A percentile compares a stretch with the other conserved stretches of the same genome.
These are phyloP conservation scores for Aurelia coerulea DNA, from an alignment of 30 jellyfish, hydroid and myxozoan genomes.

Conservation along the genomic window DNA sequence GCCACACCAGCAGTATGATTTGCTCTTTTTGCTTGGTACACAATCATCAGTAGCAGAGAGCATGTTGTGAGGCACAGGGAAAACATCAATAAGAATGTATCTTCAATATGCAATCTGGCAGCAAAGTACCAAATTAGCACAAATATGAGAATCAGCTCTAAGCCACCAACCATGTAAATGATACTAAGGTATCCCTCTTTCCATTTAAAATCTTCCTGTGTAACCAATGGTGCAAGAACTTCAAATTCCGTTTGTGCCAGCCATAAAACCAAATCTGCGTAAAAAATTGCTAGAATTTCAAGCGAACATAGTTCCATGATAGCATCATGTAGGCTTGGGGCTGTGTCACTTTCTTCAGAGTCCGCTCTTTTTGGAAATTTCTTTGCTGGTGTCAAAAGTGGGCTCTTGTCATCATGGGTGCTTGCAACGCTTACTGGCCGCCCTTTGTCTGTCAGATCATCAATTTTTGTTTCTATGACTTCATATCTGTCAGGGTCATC, in stretches of 20 bases:
- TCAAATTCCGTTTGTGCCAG: constrained; percentile 98
- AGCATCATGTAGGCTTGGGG: constrained; percentile 50
- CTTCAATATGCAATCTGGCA: constrained; percentile 63
- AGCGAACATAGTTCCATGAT: constrained; percentile 69
- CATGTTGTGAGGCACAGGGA: constrained; percentile 85
- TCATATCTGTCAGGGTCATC: constrained; percentile 38
- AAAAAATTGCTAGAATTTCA: constrained; percentile 83
- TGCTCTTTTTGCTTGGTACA: constrained; percentile 74
- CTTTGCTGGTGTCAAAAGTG: constrained; percentile 43
- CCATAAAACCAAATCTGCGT: constrained; percentile 92
- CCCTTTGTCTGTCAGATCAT: constrained; percentile 50
- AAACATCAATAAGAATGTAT: constrained; percentile 64
- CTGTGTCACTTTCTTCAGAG: constrained; percentile 17
- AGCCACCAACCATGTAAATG: constrained; percentile 92
- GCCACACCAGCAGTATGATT: constrained; percentile 66
- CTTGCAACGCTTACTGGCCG: background rate
- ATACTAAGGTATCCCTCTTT: constrained; percentile 80
- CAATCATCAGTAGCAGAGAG: constrained; percentile 77
- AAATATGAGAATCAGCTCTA: constrained; percentile 79
- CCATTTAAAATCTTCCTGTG: constrained; percentile 98
- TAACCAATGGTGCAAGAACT: constrained; percentile 91
- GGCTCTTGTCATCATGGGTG: constrained; percentile 55
- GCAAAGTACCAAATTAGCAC: constrained; percentile 85
- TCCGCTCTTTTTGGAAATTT: constrained; percentile 2
- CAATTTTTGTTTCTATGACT: constrained; percentile 47